Conservation (phyloP, 2,797 vertebrate genomes). For the Pangasius mekongensis region DNA sequence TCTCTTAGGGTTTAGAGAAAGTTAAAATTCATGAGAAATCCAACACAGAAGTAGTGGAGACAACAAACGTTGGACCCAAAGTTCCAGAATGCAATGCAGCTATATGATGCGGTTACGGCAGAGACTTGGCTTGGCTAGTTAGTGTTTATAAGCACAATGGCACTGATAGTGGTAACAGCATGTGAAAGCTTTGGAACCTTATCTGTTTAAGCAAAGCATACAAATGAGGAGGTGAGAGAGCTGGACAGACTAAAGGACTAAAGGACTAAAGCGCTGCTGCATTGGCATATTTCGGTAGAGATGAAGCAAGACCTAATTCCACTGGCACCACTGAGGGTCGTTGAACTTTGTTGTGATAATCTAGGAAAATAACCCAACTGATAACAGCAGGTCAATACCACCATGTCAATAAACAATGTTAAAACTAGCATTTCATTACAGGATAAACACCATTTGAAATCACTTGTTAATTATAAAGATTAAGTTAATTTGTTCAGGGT, state of each 20-base stretch:
- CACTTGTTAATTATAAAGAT: neutral
- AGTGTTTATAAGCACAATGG: neutral
- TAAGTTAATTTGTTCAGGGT: neutral
- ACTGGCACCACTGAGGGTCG: neutral
- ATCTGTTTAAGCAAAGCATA: neutral
- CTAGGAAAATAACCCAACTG: neutral
- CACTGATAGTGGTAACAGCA: neutral
- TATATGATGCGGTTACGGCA: neutral
- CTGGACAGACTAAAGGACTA: neutral
- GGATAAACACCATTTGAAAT: neutral
- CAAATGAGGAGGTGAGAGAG: too few relatives aligned
- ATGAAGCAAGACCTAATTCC: neutral
- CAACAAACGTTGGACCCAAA: neutral
- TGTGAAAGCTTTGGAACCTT: neutral
- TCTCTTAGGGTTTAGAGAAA: neutral
- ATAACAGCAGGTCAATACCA: neutral
- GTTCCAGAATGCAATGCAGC: too few relatives aligned
- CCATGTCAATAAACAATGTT: neutral
- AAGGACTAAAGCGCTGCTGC: neutral
- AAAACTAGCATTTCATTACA: neutral
- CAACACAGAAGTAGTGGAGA: neutral
- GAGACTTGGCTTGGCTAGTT: neutral
- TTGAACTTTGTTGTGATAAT: neutral
- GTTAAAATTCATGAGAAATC: neutral
- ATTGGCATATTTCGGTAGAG: neutral